Conservation (phyloP, 1,140 invertebrate genomes). For the Rhopalosiphum maidis region DNA sequence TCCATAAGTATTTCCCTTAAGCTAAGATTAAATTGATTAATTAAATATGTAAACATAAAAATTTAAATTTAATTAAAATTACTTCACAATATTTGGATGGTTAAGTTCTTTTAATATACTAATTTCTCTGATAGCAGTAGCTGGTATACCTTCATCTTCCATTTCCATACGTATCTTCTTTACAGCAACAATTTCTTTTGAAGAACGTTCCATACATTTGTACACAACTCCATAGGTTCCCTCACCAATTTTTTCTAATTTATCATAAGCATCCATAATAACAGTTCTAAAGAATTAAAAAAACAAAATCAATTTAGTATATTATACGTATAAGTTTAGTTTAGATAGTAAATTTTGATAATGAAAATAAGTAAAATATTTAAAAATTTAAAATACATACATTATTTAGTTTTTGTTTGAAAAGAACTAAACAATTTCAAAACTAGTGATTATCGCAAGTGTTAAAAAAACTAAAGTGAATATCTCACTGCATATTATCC, state of each 20-base stretch:
- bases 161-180: slow-evolving; percentile 93
- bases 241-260: slow-evolving; percentile 96
- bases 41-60: neutral
- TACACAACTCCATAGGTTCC: slow-evolving; percentile 94
- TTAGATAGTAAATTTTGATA: too few relatives aligned
- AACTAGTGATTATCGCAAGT: too few relatives aligned
- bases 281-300: neutral
- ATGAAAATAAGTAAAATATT: too few relatives aligned
- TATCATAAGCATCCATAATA: slow-evolving; percentile 86
- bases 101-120: slow-evolving; percentile 89
- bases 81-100: slow-evolving; percentile 88
- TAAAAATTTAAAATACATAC: too few relatives aligned
- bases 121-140: slow-evolving; percentile 93
- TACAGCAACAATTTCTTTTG: slow-evolving; percentile 92
- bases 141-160: slow-evolving; percentile 94
- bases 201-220: slow-evolving; percentile 85
- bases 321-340: too few relatives aligned
- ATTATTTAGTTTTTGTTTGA: too few relatives aligned
- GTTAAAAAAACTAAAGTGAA: too few relatives aligned
- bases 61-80: slow-evolving; percentile 56
- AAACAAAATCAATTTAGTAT: neutral
- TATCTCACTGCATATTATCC: too few relatives aligned
- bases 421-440: too few relatives aligned
- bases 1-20: slow-evolving; percentile 73
- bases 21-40: slow-evolving; percentile 38